These are phyloP conservation scores for Gymnothorax javanicus DNA, from an alignment of 2,797 vertebrate species.

Conservation along the genomic window DNA sequence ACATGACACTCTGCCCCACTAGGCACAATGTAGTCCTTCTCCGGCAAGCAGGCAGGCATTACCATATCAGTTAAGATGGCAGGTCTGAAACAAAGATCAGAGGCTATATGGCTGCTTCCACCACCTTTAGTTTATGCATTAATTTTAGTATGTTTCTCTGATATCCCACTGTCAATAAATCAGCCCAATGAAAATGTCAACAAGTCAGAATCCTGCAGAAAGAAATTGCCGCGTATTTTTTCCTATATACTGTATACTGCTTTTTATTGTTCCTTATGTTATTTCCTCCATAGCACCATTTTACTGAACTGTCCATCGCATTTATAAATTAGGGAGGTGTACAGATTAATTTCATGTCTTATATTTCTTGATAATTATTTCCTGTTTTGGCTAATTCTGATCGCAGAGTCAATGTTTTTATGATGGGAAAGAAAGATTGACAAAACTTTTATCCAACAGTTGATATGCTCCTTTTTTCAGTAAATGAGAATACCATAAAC, in stretches of 20 bases:
- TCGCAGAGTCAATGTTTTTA: not conserved
- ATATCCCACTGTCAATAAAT: not conserved
- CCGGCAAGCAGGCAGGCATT: conserved; percentile 83
- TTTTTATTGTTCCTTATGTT: not conserved
- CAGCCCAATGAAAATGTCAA: not conserved
- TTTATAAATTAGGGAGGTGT: not conserved
- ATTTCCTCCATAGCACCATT: too few relatives aligned
- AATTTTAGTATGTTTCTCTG: not conserved
- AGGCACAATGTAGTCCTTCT: conserved; percentile 76
- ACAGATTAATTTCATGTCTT: not conserved
- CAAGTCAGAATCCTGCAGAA: not conserved
- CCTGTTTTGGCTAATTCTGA: not conserved
- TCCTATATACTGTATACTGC: not conserved
- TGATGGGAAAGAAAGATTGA: not conserved
- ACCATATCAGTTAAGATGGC: conserved; percentile 79
- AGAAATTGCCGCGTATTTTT: not conserved
- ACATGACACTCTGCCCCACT: conserved; percentile 84
- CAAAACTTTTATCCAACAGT: not conserved
- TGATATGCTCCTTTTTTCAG: too few relatives aligned
- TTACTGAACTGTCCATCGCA: not conserved
- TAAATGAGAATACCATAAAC: too few relatives aligned
- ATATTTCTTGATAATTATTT: not conserved
- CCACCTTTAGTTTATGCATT: not conserved
- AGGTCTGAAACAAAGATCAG: conserved; percentile 73
- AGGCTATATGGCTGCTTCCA: not conserved